These are phyloP conservation scores for Liopterus haemorrhoidalis DNA, from an alignment of 2,888 invertebrate genomes.

Conservation along the genomic window DNA sequence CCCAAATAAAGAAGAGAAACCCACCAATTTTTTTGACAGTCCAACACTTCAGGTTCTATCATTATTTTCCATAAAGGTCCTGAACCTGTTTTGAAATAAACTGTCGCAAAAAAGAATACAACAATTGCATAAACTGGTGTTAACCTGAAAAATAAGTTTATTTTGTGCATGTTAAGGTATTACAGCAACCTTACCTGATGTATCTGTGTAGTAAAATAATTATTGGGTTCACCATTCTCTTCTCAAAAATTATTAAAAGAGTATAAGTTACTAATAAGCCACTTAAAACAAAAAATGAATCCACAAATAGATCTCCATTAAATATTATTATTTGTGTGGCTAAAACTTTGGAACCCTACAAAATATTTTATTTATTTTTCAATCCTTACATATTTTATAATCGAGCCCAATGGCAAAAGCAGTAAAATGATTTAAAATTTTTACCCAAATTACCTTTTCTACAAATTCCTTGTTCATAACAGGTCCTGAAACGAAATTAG, in stretches of 20 bases:
- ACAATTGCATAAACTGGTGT: slow-evolving; percentile 53
- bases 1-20: slow-evolving; percentile 54
- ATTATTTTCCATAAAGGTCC: slow-evolving; percentile 56
- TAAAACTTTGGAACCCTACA: background rate
- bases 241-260: slow-evolving; percentile 45
- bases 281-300: slow-evolving; percentile 58
- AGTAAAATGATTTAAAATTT: background rate
- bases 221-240: slow-evolving; percentile 45
- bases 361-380: slow-evolving; percentile 10
- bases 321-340: slow-evolving; percentile 40
- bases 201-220: slow-evolving; percentile 54
- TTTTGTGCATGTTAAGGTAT: no score
- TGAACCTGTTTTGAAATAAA: slow-evolving; percentile 52
- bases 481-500: slow-evolving; percentile 50
- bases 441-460: slow-evolving; percentile 47
- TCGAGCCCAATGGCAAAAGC: slow-evolving; percentile 4
- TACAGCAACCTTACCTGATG: slow-evolving; percentile 53
- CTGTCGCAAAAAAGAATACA: slow-evolving; percentile 52
- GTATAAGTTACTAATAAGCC: slow-evolving; percentile 52
- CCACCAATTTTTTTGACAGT: slow-evolving; percentile 59
- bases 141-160: slow-evolving; percentile 46
- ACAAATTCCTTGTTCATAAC: slow-evolving; percentile 51
- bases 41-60: slow-evolving; percentile 47
- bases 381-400: no score
- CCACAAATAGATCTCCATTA: slow-evolving; percentile 59